These are phyloP conservation scores for Sisyra terminalis DNA, from an alignment of 2,888 invertebrate species.

Conservation along the genomic window DNA sequence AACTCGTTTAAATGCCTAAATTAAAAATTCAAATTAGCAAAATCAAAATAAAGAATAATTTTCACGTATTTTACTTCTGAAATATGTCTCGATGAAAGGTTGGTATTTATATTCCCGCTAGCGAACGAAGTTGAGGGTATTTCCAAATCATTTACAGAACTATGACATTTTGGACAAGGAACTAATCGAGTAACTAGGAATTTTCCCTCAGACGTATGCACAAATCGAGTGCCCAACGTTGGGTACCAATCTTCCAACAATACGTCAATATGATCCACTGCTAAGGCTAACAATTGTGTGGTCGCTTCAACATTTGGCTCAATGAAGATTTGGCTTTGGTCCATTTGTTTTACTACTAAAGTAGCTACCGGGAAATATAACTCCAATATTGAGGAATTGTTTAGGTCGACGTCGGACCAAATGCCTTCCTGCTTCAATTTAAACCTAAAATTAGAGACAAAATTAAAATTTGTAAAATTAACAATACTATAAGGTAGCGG, in stretches of 20 bases:
- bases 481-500: too few species aligned
- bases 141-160: conserved; percentile 25
- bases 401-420: conserved; percentile 72
- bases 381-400: conserved; percentile 69
- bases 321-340: conserved; percentile 36
- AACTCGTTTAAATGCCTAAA: conserved; percentile 23
- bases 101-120: conserved; percentile 9
- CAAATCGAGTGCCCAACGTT: conserved; percentile 87
- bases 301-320: conserved; percentile 68
- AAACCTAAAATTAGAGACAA: too few species aligned
- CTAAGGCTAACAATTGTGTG: conserved; percentile 67
- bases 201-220: conserved; percentile 92
- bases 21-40: neutral
- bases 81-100: conserved; percentile 15
- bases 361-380: conserved; percentile 62
- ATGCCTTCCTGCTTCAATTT: conserved; percentile 66
- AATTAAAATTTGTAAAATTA: too few species aligned
- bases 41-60: neutral
- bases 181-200: conserved; percentile 86
- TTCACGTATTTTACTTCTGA: conserved; percentile 13
- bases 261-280: conserved; percentile 91
- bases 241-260: conserved; percentile 98
- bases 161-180: conserved; percentile 79
- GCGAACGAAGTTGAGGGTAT: conserved; percentile 11
- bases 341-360: conserved; percentile 34